Percentiles rank a stretch among this genome's conserved stretches.
phyloP scores from a whole-genome alignment of 2,797 vertebrate species.

The Chaunax sp. region DNA sequence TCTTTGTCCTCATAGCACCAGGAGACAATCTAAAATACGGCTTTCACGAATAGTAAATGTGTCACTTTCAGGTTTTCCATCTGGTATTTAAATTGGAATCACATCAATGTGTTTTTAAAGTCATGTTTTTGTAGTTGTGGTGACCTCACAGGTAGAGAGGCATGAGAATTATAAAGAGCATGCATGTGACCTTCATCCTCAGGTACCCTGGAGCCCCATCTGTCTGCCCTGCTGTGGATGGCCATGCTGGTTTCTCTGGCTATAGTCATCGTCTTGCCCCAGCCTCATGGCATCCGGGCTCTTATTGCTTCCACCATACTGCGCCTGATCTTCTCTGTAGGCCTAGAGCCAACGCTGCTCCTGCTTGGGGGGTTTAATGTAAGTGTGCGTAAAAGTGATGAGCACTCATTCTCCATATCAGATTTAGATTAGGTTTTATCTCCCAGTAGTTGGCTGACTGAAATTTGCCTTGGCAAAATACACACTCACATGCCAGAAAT shows the following conservation, averaged over 20 bases:
- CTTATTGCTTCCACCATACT: constrained; percentile 97
- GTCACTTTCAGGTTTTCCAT: background rate
- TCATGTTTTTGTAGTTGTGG: background rate
- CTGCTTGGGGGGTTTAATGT: constrained; percentile 96
- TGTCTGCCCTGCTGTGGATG: constrained; percentile 94
- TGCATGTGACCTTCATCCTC: constrained; percentile 22
- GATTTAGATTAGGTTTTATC: background rate
- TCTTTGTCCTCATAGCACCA: background rate
- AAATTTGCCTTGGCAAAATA: background rate
- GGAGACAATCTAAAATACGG: background rate
- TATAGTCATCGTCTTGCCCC: constrained; percentile 94
- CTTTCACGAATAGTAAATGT: background rate
- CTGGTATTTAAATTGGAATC: background rate
- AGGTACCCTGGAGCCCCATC: constrained; percentile 95
- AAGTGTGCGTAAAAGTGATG: constrained; percentile 70
- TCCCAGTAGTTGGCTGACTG: background rate
- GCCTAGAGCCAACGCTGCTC: constrained; percentile 94
- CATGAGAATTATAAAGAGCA: background rate
- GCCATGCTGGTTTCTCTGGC: constrained; percentile 96
- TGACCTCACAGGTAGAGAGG: background rate
- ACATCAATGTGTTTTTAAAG: background rate
- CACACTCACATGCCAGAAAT: constrained; percentile 2
- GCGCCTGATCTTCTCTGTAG: constrained; percentile 95
- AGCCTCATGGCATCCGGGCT: constrained; percentile 96
- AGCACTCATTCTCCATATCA: background rate